Percentiles rank a stretch among this genome's conserved stretches.
Evolutionary conservation across 2,113 vertebrate species (phyloP).

Genomic region (Prinia subflava): DNA sequence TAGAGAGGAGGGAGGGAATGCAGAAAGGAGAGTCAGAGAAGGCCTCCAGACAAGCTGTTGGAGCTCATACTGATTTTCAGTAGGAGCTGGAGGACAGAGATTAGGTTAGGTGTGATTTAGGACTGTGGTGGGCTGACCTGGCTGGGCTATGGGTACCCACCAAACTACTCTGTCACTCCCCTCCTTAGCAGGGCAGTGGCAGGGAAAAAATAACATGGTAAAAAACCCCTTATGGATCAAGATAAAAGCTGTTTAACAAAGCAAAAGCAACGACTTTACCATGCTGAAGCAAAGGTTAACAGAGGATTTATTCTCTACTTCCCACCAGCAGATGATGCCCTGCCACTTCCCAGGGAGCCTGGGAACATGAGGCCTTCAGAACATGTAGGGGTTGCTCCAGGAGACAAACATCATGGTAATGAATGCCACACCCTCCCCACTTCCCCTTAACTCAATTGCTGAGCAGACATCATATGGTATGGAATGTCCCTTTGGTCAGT

Average conservation of each 20-base stretch:
- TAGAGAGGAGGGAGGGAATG: background rate
- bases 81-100: background rate
- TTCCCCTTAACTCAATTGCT: background rate
- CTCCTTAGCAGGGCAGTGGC: background rate
- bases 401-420: background rate
- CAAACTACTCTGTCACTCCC: background rate
- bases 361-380: too few relatives aligned
- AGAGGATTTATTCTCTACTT: background rate
- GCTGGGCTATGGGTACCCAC: background rate
- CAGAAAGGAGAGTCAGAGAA: background rate
- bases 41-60: background rate
- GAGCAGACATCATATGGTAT: too few relatives aligned
- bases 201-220: background rate
- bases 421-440: background rate
- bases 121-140: background rate
- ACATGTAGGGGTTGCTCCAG: rapidly evolving
- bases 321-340: background rate
- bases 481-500: background rate
- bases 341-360: background rate
- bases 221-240: background rate
- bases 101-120: background rate
- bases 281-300: background rate
- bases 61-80: background rate
- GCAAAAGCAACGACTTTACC: background rate
- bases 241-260: background rate